Evolutionary conservation across 64 coral and sea anemone species (phyloP), one percentile per base, ranked within the genome.

Genomic region (Actinia equina): DNA sequence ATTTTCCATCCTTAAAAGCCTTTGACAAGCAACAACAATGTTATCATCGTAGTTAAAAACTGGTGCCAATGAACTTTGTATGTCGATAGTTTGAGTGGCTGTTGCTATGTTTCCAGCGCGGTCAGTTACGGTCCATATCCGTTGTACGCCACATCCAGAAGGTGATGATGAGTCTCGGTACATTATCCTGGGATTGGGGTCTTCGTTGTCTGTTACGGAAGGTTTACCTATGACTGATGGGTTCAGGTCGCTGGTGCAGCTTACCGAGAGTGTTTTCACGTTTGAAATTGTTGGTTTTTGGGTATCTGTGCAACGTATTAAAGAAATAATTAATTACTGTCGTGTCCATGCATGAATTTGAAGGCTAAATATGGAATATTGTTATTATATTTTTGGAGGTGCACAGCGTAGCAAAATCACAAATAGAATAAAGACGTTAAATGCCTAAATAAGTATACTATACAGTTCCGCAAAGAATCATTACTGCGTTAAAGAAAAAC

Each of bases 111-210:
- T 95, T 3, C 89, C 89, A 37, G 93, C 93, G 70, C 51, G 69
- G 71, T 95, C 93, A 82, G 18, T 95, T 0, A 85, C 89, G 14
- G 71, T 95, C 93, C 93, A 95, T 41, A 82, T 95, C 54, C 93
- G 44, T 27, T 71, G 59, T 54, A 95, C 45, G n/a, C 83, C 88
- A 77, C 93, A 95, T 2, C 86, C 67, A 43, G 45, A 43, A 23
- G 71, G 71, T 3, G 56, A 78, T 20, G 89, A 69, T 9, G 67
- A n/a, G 20, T 95, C 93, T 86, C 23, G 8, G 60, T 91, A 79
- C 9, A 52, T 88, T 61, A 95, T 70, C 41, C 19, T 77, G 17
- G 87, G 86, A 63, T 52, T 88, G 57, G 86, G 19, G 19, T 91
- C 93, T 62, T 88, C 89, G 71, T 89, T 95, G 82, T 95, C 93